Evolutionary conservation across 2,888 invertebrate genomes (phyloP), one percentile per base, ranked within the genome.

Genomic region (Diaperis boleti): DNA sequence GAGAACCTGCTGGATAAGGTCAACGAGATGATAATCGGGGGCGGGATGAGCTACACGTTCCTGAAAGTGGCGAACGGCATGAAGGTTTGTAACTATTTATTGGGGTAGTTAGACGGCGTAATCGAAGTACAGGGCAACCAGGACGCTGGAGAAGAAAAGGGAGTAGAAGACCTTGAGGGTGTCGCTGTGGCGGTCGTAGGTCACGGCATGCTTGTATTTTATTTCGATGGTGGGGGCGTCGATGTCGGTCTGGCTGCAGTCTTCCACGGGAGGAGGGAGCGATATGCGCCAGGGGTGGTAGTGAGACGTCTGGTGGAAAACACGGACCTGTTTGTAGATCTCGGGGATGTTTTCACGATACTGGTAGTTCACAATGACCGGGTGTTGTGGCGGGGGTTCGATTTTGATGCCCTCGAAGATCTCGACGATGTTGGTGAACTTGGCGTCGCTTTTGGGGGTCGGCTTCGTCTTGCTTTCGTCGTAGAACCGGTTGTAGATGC

Each of bases 1-100:
- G 96, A 98, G 78, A 99, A 98, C 82, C 83, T 99, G 74, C 82
- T 99, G 73, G 98, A 98, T 79, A 98, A 98, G 85, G 98, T 99
- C 0, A 91, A 98, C 79, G 98, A 98, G 82, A 98, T 99, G 98
- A 98, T 99, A 73, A 98, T 99, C 78, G 98, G 96, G 22, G 99
- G 99, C 60, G 99, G 99, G 64, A 99, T 99, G 99, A 96, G 98
- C 0, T 99, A 94, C 80, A 99, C 99, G 56, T 99, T 99, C 85
- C 86, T 98, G 3, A 99, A 99, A 83, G 92, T 94, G 64, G 83
- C 90, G 0, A 89, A 95, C 75, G 89, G 90, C 65, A 97, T 98
- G 95, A 87, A 93, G 83, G 94, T 94, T 83, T 39, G 8, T n/a
- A 15, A 2, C 7, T 3, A 49, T 18, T 18, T 31, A 31, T 15